Evolutionary conservation across 2,888 invertebrate species (phyloP), one percentile per base, ranked within the genome.

Genomic region (Lypha dubia): DNA sequence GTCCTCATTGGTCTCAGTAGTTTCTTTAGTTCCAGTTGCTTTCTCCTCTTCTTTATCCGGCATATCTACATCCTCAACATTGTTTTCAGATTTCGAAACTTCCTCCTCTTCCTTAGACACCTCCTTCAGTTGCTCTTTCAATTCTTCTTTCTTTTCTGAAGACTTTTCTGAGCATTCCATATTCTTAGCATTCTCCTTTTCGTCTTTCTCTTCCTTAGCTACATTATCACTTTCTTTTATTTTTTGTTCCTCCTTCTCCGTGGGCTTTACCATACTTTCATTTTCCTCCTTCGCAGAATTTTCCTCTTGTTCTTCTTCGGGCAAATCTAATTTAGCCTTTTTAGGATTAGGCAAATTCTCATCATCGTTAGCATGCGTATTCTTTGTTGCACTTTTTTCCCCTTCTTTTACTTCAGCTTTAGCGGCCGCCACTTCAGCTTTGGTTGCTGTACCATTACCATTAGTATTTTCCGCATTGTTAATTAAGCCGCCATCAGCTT

Each of bases 301-400:
- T 9, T 70, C 68, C 2, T 62, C 68, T 4, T 79, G 81, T 9
- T 87, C 87, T 44, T 77, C 88, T 15, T 86, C 88, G 9, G 87
- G 87, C 17, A 88, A 84, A 46, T 91, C 91, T 49, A 92, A 86
- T 73, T 91, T 91, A 9, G 88, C 86, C 74, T 91, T 92, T 88
- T 93, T 93, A 87, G 94, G 93, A 83, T 93, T 93, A 87, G 93
- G 93, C 46, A 93, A 88, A 51, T 92, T 86, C 9, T 90, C 91
- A 81, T 88, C 88, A 58, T 92, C 91, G 58, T 87, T 77, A 35
- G 88, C 80, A 53, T 84, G 80, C 11, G 68, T 85, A 82, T 83
- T 85, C 67, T 85, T 83, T n/a, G 85, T 75, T 3, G 65, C 8
- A 51, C 4, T 63, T 68, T 83, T 85, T 22, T 83, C 83, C 6